Evolutionary conservation across 2,888 invertebrate genomes (phyloP), one percentile per base, ranked within the genome.

Genomic region (Oligia latruncula): DNA sequence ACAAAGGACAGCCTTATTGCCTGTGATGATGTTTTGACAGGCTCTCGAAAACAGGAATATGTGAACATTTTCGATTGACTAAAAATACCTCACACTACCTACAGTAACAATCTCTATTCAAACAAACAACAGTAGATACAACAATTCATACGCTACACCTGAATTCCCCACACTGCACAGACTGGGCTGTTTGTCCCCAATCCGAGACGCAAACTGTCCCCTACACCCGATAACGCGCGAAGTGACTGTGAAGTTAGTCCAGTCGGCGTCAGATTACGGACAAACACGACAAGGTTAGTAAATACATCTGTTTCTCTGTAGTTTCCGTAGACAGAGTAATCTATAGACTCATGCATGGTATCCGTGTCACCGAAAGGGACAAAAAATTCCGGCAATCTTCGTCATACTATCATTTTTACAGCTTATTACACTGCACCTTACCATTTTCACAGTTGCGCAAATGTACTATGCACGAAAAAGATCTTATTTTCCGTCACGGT

Each of bases 171-270:
- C 73, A 80, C 70, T 80, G 60, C 81, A 52, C 55, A 78, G 74
- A 88, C 79, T 71, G 72, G 20, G 79, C 46, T 81, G 88, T 89
- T 86, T 90, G 91, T 88, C 81, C 89, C 82, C 87, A 86, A 90
- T 90, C 82, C 84, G 83, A 78, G 80, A 35, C 79, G 82, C 81
- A 83, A 81, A 87, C 78, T 83, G 82, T 77, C 82, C 80, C 74
- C 76, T 71, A 64, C 64, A 77, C 55, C 67, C 80, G 73, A 86
- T 88, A 89, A 85, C 87, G 71, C 35, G 43, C 49, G 71, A 72
- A 86, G 78, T 81, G 68, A 74, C 84, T 77, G 74, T 62, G 65
- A 84, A 86, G 75, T 82, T 82, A 66, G 40, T 82, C 35, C 72
- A 62, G 58, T n/a, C 68, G 68, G 81, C 74, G 76, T 74, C 65